phyloP scores from a whole-genome alignment of 1,140 invertebrate genomes.

The Drosophila subpulchrella region DNA sequence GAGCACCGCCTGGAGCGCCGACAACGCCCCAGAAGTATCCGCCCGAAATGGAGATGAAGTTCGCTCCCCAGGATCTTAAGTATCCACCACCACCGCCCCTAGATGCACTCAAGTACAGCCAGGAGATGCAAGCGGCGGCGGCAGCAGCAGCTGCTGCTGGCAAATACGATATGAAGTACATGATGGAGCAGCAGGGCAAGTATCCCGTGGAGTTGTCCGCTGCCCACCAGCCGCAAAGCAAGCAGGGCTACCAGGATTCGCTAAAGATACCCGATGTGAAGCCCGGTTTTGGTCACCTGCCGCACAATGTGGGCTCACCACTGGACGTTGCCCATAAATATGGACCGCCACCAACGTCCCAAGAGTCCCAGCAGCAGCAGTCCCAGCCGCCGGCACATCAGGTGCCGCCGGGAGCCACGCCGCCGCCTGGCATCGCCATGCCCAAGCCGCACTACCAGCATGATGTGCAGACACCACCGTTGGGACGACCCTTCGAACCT shows the following conservation, averaged over 20 bases:
- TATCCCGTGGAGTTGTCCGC: conserved; percentile 65
- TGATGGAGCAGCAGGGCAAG: conserved; percentile 77
- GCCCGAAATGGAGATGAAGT: conserved; percentile 78
- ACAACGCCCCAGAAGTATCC: conserved; percentile 75
- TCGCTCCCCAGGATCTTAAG: conserved; percentile 76
- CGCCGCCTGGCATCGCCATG: conserved; percentile 78
- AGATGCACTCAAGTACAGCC: conserved; percentile 80
- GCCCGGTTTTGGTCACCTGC: conserved; percentile 64
- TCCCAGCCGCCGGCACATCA: conserved; percentile 54
- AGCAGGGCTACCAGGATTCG: conserved; percentile 66
- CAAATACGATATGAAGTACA: conserved; percentile 84
- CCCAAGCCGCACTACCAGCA: conserved; percentile 83
- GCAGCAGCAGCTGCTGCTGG: conserved; percentile 64
- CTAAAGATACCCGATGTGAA: conserved; percentile 81
- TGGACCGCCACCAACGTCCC: conserved; percentile 35
- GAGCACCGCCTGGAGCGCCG: conserved; percentile 14
- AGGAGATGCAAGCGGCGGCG: conserved; percentile 78
- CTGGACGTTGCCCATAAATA: conserved; percentile 62
- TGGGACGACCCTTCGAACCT: conserved; percentile 77
- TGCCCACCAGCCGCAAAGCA: conserved; percentile 44
- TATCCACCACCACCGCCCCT: conserved; percentile 73
- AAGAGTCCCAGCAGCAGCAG: conserved; percentile 43
- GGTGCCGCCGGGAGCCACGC: conserved; percentile 68
- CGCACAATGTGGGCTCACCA: conserved; percentile 52
- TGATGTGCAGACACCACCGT: conserved; percentile 76